These are phyloP conservation scores for Festucalex cinctus DNA, from an alignment of 2,113 vertebrate species.

Conservation along the genomic window DNA sequence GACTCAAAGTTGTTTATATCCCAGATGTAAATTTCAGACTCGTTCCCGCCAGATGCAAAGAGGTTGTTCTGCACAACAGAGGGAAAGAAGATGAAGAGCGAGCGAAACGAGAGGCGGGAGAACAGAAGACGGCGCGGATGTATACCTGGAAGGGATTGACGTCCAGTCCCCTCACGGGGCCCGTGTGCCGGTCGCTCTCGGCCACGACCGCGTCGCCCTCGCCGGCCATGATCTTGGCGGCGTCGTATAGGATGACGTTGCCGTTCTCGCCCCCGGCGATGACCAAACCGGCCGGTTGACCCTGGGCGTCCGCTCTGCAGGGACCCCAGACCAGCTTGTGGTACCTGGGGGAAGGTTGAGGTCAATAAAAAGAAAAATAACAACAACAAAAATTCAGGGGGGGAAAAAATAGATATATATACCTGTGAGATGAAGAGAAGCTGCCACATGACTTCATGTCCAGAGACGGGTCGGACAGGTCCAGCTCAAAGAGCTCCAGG, in stretches of 20 bases:
- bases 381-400: neutral
- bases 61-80: constrained; percentile 82
- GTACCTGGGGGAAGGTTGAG: constrained; percentile 71
- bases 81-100: neutral
- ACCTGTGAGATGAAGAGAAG: constrained; percentile 88
- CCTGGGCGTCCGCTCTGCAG: constrained; percentile 69
- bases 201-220: constrained; percentile 83
- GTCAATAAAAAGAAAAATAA: neutral
- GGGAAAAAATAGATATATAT: too few relatives aligned
- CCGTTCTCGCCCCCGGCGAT: constrained; percentile 95
- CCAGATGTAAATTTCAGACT: constrained; percentile 99
- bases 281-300: constrained; percentile 80
- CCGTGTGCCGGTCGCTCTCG: constrained; percentile 86
- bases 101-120: neutral
- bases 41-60: constrained; percentile 92
- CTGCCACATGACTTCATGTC: constrained; percentile 91
- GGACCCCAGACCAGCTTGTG: constrained; percentile 95
- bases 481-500: constrained; percentile 91
- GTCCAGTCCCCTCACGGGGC: constrained; percentile 90
- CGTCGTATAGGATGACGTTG: constrained; percentile 89
- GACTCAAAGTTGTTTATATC: constrained; percentile 91
- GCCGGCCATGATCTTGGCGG: constrained; percentile 85
- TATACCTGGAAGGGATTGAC: constrained; percentile 94
- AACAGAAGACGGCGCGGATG: neutral
- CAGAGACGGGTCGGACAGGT: constrained; percentile 83